Evolutionary conservation across 1,140 invertebrate species (phyloP), one percentile per base, ranked within the genome.

Genomic region (Tetramorium parvispinum): DNA sequence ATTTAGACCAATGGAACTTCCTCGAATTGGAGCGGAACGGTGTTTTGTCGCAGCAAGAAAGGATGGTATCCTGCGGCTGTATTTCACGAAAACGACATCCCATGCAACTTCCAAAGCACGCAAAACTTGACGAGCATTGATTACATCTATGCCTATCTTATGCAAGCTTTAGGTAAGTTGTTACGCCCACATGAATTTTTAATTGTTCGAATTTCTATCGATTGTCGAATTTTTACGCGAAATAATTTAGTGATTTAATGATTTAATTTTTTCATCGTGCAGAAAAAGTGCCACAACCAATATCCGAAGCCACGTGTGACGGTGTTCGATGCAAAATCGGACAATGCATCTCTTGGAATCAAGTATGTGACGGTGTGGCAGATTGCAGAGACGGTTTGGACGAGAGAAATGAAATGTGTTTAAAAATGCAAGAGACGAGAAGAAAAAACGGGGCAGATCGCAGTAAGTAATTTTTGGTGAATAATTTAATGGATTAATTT

Each of bases 341-440:
- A 0, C 92, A 96, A 63, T 98, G 98, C 93, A 91, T 98, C 32
- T 89, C 96, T 0, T 94, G 95, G 57, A 78, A 94, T 7, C 95
- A 96, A 71, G 94, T 98, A 40, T 98, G 98, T 91, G 96, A 98
- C 92, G 97, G 97, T 0, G 94, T 96, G 61, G 91, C 91, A 0
- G 96, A 98, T 88, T 99, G 98, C 94, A 95, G 96, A 91, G 96
- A 97, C 89, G 96, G 95, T 21, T 94, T 93, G 13, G 97, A 98
- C 90, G 97, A 98, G 93, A 95, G 7, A 70, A 89, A 32, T 86
- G 94, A 71, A 91, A 96, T 6, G 8, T 97, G 97, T 89, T 37
- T 46, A 90, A 7, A 92, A 78, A 85, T 85, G 24, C 90, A 91
- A 16, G 73, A 89, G 10, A 24, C 24, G 21, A 93, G 92, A 46